phyloP scores from a whole-genome alignment of 2,113 vertebrate species.

The Notothenia coriiceps region DNA sequence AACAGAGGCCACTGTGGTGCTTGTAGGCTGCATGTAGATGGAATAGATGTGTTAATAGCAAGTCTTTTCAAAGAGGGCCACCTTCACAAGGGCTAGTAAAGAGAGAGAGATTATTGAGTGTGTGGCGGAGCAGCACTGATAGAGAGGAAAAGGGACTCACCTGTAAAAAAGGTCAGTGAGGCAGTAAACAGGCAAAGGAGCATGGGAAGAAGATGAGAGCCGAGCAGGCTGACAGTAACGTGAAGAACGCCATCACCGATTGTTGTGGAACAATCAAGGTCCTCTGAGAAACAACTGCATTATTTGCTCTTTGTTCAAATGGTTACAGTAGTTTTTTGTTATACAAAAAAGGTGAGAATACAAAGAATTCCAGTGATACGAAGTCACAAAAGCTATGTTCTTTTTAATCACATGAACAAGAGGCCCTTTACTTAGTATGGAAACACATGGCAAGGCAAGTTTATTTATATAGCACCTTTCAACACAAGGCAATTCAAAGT shows the following conservation, averaged over 20 bases:
- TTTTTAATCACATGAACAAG: neutral
- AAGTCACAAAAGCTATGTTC: too few species aligned
- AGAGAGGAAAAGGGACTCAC: conserved; percentile 40
- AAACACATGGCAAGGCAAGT: neutral
- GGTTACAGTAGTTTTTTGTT: too few species aligned
- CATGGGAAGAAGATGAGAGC: neutral
- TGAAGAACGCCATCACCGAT: neutral
- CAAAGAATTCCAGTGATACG: too few species aligned
- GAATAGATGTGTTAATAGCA: conserved; percentile 79
- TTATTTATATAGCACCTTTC: too few species aligned
- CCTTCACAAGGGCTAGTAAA: conserved; percentile 25
- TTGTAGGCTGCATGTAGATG: conserved; percentile 62
- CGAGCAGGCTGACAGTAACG: neutral
- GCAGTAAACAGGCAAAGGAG: conserved; percentile 55
- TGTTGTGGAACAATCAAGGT: neutral
- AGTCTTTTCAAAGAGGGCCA: conserved; percentile 67
- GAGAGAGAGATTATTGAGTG: conserved; percentile 32
- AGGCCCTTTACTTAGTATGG: neutral
- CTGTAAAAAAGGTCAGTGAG: conserved; percentile 61
- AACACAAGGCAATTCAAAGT: too few species aligned
- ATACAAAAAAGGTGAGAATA: too few species aligned
- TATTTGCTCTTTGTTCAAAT: neutral
- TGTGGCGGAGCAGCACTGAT: conserved; percentile 35
- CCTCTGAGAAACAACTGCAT: neutral
- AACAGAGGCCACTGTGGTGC: conserved; percentile 62